A percentile compares a stretch with the other conserved stretches of the same genome.
phyloP scores from a whole-genome alignment of 2,888 invertebrate genomes.

The Pasiphila rectangulata region DNA sequence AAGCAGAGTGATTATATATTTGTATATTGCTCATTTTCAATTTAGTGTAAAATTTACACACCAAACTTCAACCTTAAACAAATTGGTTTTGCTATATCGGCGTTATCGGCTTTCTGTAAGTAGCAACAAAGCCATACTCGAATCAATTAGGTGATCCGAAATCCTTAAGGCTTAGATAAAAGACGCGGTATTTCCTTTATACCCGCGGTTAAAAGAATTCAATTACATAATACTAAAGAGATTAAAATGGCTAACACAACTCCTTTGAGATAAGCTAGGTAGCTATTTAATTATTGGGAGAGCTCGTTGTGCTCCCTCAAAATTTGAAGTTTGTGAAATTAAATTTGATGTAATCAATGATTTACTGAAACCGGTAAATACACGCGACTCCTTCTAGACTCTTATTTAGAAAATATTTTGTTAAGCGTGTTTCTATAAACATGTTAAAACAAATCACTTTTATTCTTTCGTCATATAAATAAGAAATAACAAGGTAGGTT shows the following conservation, averaged over 20 bases:
- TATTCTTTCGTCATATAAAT: too few species aligned
- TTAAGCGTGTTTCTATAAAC: too few species aligned
- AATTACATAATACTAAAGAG: constrained; percentile 73
- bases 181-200: constrained; percentile 69
- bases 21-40: too few species aligned
- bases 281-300: constrained; percentile 66
- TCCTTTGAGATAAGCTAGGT: constrained; percentile 63
- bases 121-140: constrained; percentile 54
- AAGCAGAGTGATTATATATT: too few species aligned
- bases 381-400: background rate
- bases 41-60: constrained; percentile 12
- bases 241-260: constrained; percentile 73
- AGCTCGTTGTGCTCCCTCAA: constrained; percentile 40
- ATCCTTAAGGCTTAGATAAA: constrained; percentile 63
- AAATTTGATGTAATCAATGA: constrained; percentile 24
- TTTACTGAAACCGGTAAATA: background rate
- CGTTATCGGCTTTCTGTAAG: constrained; percentile 39
- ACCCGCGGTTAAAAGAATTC: constrained; percentile 73
- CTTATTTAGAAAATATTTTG: too few species aligned
- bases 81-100: constrained; percentile 7
- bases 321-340: constrained; percentile 39
- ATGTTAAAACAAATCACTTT: too few species aligned
- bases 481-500: too few species aligned
- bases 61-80: constrained; percentile 9
- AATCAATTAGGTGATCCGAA: constrained; percentile 68